Evolutionary conservation across 2,113 vertebrate species (phyloP), one percentile per base, ranked within the genome.

Genomic region (human): DNA sequence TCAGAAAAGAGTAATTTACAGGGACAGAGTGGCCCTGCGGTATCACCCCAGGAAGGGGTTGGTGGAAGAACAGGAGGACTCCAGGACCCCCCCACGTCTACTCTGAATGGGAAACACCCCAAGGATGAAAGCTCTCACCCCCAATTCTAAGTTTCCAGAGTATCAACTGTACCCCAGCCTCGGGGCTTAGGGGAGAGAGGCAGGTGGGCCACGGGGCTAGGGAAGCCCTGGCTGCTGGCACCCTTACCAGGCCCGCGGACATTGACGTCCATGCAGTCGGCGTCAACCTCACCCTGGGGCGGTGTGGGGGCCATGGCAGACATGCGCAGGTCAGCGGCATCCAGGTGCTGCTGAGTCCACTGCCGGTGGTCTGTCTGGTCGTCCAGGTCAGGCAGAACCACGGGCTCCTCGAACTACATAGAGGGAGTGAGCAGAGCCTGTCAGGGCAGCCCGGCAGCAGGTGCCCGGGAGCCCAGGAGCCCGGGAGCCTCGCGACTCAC

Each of bases 271-370:
- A 99, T 99, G 84, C 99, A 99, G 98, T 99, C 99, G 0, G 99
- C 98, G 52, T 99, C 99, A 0, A 99, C 99, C 89, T 99, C 99
- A 2, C 99, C 99, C 98, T 99, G 99, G 0, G 99, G 99, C 0
- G 99, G 99, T 0, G 99, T 99, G 3, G 99, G 99, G 0, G 99
- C 99, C 95, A 99, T 99, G 97, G 99, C 99, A 5, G 99, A 99
- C 86, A 99, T 98, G 13, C 99, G 99, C 86, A 99, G 98, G 98
- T 99, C 99, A 0, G 99, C 99, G 0, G 99, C 99, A 0, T 99
- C 99, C 98, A 99, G 98, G 98, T 99, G 99, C 99, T 99, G 99
- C 98, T 99, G 99, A 0, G 99, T 99, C 99, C 99, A 99, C 98
- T 99, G 99, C 79, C 99, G 98, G 98, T 99, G 99, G 97, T 99